A percentile compares a stretch with the other conserved stretches of the same genome.
Evolutionary conservation across 2,888 invertebrate genomes (phyloP).

Genomic region (Ceramica pisi): DNA sequence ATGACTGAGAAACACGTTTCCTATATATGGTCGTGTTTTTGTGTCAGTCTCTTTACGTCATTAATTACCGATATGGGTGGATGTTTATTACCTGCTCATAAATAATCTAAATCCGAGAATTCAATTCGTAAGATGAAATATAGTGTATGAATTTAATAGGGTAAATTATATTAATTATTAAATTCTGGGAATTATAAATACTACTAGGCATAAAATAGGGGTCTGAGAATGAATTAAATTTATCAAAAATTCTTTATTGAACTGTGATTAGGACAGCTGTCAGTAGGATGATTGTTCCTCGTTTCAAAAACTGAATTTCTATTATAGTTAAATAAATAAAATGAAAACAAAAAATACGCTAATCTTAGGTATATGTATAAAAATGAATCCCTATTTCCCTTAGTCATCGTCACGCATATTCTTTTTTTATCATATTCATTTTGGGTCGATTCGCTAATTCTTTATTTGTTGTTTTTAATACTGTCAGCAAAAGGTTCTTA

Average conservation of each 20-base stretch:
- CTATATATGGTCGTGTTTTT: conserved; percentile 58
- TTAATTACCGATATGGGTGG: conserved; percentile 21
- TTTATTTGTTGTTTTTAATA: too few species aligned
- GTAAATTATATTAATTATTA: neutral
- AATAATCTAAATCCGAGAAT: conserved; percentile 16
- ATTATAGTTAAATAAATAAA: too few species aligned
- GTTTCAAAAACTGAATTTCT: too few species aligned
- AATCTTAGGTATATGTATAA: too few species aligned
- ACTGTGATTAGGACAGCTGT: neutral
- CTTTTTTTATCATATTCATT: too few species aligned
- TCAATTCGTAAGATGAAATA: neutral
- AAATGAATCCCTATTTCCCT: too few species aligned
- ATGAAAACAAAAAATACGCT: too few species aligned
- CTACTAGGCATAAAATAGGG: neutral
- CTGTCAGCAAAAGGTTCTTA: too few species aligned
- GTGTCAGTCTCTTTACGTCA: conserved; percentile 57
- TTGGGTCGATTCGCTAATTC: too few species aligned
- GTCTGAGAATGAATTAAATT: neutral
- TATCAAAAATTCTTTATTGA: neutral
- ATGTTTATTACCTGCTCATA: conserved; percentile 31
- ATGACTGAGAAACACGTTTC: conserved; percentile 64
- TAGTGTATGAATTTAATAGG: neutral
- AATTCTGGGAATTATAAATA: neutral
- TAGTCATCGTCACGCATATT: too few species aligned
- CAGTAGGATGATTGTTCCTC: neutral